Evolutionary conservation across 2,797 vertebrate species (phyloP).

Genomic region (Emydoidea blandingii): DNA sequence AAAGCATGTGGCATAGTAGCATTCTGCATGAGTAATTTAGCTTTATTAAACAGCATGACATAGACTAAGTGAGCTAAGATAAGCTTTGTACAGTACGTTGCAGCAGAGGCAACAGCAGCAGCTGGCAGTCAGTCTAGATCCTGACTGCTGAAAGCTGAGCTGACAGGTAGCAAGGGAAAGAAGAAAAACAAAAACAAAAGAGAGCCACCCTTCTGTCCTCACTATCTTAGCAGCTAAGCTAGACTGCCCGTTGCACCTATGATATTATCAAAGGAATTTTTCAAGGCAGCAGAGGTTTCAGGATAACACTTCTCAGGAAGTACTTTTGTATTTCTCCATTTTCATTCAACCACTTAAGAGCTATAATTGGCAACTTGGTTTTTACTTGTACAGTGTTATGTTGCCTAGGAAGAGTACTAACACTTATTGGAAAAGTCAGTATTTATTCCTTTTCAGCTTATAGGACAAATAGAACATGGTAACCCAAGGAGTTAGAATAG

Average conservation of each 20-base stretch:
- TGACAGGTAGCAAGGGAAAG: not conserved
- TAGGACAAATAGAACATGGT: constrained; percentile 43
- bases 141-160: not conserved
- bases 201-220: not conserved
- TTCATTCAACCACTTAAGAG: constrained; percentile 7
- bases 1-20: constrained; percentile 50
- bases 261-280: not conserved
- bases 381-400: not conserved
- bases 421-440: constrained; percentile 18
- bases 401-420: constrained; percentile 5
- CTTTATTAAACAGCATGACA: constrained; percentile 72
- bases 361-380: not conserved
- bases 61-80: not conserved
- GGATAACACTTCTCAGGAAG: not conserved
- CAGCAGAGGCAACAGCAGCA: constrained; percentile 24
- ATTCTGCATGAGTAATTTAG: constrained; percentile 65
- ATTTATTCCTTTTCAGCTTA: constrained; percentile 43
- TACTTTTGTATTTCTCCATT: not conserved
- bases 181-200: not conserved
- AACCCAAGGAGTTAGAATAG: constrained; percentile 41
- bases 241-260: not conserved
- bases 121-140: constrained; percentile 13
- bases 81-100: not conserved
- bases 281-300: not conserved
- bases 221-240: not conserved